Evolutionary conservation across 2,888 invertebrate species (phyloP), one percentile per base, ranked within the genome.

Genomic region (Acanthopleura granulata): DNA sequence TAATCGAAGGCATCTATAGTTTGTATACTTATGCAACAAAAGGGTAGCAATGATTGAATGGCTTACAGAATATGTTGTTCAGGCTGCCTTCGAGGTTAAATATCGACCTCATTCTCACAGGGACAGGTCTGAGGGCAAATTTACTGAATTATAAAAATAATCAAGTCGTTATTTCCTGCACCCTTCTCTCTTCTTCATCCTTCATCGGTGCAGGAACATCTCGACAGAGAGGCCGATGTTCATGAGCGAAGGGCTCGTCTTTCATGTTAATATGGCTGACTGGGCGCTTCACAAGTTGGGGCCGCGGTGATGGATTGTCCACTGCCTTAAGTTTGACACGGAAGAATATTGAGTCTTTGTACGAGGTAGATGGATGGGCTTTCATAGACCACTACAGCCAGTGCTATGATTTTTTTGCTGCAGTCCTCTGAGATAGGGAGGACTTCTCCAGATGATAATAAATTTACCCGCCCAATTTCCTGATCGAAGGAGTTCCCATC

Each of bases 341-440:
- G 57, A 57, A 22, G 57, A 57, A 57, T 57, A 57, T 57, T 57
- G 57, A 57, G 22, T 22, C 57, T 22, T 57, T 57, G 57, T 57
- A n/a, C 18, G 57, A 57, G 57, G 57, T 57, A 57, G 57, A 57
- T 57, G 57, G 57, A 57, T 57, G 57, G 22, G 57, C 22, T 57
- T 22, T 22, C 57, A 57, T 22, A 57, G 57, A 57, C 57, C 6
- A 57, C 22, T 22, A 22, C 57, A 4, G 40, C 40, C 40, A 6
- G 40, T 57, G 57, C 22, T 22, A n/a, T 57, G 57, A 57, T 57
- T 57, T 57, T 57, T 57, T 57, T 40, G 40, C 40, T 40, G 40
- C 40, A 40, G 40, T 40, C 40, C 40, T 40, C 40, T 40, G 40
- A 40, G 40, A 40, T 40, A 40, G 40, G 9, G 40, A 40, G 40